A percentile compares a stretch with the other conserved stretches of the same genome.
Evolutionary conservation across 2,113 vertebrate species (phyloP).

Genomic region (Chroicocephalus ridibundus): DNA sequence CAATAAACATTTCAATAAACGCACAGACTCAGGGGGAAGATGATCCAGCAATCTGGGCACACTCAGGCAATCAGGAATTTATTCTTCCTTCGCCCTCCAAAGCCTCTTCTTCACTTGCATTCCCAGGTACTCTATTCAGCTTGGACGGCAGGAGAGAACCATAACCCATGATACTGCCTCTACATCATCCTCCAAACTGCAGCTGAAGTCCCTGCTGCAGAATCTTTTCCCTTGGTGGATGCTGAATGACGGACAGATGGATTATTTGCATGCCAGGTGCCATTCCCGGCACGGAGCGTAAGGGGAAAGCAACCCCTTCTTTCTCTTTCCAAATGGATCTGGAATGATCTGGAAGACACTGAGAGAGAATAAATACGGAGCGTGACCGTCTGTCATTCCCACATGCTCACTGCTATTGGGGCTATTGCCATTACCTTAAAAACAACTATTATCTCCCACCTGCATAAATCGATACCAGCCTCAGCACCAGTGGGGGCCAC

Average conservation of each 20-base stretch:
- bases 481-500: rapidly evolving
- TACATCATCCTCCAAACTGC: not conserved
- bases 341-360: not conserved
- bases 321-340: not conserved
- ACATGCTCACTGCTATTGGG: not conserved
- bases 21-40: not conserved
- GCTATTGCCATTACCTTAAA: not conserved
- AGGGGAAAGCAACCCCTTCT: not conserved
- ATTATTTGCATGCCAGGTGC: not conserved
- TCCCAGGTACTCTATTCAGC: not conserved
- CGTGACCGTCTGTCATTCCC: not conserved
- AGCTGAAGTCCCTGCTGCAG: not conserved
- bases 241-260: not conserved
- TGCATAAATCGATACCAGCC: not conserved
- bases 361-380: not conserved
- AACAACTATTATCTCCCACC: not conserved
- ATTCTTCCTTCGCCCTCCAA: not conserved
- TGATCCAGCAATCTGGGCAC: not conserved
- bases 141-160: not conserved
- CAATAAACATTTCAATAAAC: not conserved
- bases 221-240: not conserved
- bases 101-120: not conserved
- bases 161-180: not conserved
- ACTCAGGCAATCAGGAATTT: not conserved
- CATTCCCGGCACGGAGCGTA: rapidly evolving